Evolutionary conservation across 1,140 invertebrate species (phyloP), one percentile per base, ranked within the genome.

Genomic region (Diplogasteroides magnus): DNA sequence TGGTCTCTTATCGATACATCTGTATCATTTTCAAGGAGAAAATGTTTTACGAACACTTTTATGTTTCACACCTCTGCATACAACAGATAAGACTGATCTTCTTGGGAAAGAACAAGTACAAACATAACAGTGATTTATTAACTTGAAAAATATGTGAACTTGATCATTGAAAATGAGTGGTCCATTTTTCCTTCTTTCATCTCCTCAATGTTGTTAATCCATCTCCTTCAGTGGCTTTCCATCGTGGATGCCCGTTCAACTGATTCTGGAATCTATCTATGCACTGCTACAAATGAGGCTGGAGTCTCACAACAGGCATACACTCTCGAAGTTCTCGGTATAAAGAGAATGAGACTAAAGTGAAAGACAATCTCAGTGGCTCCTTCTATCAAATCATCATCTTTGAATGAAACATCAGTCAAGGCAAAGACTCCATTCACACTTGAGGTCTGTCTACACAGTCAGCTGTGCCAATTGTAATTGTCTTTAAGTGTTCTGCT

Each of bases 261-360:
- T 15, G 82, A 83, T 58, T 78, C 77, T 14, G 81, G 81, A 59
- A 79, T 82, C 32, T 83, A 83, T 66, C 72, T 79, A n/a, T 83
- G 82, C 57, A 68, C 72, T 19, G 77, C 77, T 26, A 76, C 74
- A 0, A 76, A 76, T 32, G 79, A 81, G 65, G 82, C 78, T 23
- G 81, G 82, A 27, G 80, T 73, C 28, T 74, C 77, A 29, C 77
- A 81, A 31, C 80, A 83, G 66, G 80, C 78, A 6, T 83, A 78
- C 60, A 80, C 78, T 0, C 69, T 83, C 3, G 77, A 81, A 68
- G 74, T 82, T 59, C 61, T 77, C 1, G 74, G 73, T 80, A 59
- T 67, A 62, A 28, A 14, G n/a, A n/a, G n/a, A 19, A 23, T n/a
- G 15, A 19, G 15, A 26, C 23, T 31, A 61, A n/a, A 62, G 14